These are phyloP conservation scores for Cotesia chilonis DNA, from an alignment of 1,140 invertebrate genomes.

Conservation along the genomic window DNA sequence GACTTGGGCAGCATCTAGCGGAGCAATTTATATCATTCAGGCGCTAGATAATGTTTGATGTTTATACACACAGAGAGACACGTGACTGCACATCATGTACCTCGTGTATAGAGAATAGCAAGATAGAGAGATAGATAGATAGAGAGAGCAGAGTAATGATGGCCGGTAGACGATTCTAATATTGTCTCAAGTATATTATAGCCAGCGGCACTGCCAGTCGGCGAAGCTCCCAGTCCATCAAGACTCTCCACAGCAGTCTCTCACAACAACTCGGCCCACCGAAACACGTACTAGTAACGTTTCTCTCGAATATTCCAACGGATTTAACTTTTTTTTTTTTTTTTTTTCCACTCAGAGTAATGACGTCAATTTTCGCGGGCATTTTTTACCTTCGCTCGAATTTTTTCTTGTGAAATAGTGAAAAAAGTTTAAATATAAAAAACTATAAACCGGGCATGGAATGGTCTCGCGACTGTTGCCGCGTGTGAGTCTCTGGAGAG, in stretches of 20 bases:
- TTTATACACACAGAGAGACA: background rate
- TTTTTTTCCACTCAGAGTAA: background rate
- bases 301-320: constrained; percentile 19
- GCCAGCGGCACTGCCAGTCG: constrained; percentile 44
- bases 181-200: constrained; percentile 56
- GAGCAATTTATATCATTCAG: too few species aligned
- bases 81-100: background rate
- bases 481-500: background rate
- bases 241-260: constrained; percentile 39
- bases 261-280: too few species aligned
- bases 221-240: constrained; percentile 33
- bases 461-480: too few species aligned
- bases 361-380: too few species aligned
- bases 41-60: too few species aligned
- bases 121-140: background rate
- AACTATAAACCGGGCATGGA: too few species aligned
- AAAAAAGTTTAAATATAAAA: too few species aligned
- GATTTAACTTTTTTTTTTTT: background rate
- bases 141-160: background rate
- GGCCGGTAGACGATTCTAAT: constrained; percentile 56
- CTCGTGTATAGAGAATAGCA: background rate
- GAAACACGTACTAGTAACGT: background rate
- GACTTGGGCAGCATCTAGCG: too few species aligned
- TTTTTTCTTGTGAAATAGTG: background rate
- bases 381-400: too few species aligned